Conservation (phyloP, 2,888 invertebrate species). For the Rhamphomyia laevipes region DNA sequence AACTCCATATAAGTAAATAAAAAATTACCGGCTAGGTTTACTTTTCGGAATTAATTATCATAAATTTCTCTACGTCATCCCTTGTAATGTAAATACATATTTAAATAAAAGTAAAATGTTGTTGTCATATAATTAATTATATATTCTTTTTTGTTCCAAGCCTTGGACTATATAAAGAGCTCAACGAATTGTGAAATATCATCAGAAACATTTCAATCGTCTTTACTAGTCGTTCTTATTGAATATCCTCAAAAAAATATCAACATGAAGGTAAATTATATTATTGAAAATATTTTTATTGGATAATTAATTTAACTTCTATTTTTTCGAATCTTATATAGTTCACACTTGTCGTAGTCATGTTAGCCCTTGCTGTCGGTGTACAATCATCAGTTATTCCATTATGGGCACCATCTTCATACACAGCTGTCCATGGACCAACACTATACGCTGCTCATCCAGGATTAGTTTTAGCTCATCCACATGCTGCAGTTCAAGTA, state of each 20-base stretch:
- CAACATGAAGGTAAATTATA: conserved; percentile 1
- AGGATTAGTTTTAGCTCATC: conserved; percentile 8
- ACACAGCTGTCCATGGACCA: conserved; percentile 16
- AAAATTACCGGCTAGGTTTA: no score
- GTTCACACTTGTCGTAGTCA: conserved; percentile 27
- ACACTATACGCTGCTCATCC: conserved; percentile 10
- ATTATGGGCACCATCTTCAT: conserved; percentile 12
- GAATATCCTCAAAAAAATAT: neutral
- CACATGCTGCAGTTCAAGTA: conserved; percentile 12
- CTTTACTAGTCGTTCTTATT: neutral
- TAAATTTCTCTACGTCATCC: no score
- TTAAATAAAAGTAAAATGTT: no score
- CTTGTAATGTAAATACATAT: no score
- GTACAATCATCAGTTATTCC: conserved; percentile 17
- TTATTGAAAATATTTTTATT: no score
- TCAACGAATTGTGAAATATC: neutral
- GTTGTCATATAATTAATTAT: no score
- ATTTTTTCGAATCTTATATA: conserved; percentile 10
- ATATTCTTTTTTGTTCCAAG: no score
- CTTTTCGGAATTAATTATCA: no score
- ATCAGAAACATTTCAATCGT: neutral
- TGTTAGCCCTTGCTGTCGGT: conserved; percentile 21
- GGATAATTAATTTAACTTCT: no score
- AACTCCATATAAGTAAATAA: no score
- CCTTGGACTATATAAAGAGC: no score